phyloP scores from a whole-genome alignment of 2,113 vertebrate species.

The Xenopus borealis region DNA sequence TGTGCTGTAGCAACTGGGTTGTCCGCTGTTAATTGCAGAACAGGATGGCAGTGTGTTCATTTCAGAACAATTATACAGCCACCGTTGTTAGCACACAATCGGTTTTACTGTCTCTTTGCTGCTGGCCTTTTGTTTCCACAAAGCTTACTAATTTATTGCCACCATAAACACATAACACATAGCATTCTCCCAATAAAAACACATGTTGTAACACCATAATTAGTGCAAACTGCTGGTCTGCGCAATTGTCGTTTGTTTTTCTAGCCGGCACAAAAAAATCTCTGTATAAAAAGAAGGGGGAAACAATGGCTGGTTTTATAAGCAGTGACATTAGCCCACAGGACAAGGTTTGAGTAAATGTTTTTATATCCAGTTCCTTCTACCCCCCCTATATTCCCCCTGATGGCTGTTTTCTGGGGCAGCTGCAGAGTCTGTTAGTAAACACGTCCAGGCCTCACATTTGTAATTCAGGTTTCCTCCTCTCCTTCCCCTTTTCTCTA shows the following conservation, averaged over 20 bases:
- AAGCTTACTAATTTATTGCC: constrained; percentile 27
- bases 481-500: constrained; percentile 67
- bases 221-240: constrained; percentile 21
- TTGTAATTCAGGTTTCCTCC: constrained; percentile 75
- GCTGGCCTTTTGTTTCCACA: constrained; percentile 6
- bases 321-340: constrained; percentile 43
- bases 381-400: constrained; percentile 4
- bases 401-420: constrained; percentile 51
- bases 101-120: not conserved
- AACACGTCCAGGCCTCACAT: constrained; percentile 81
- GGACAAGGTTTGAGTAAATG: constrained; percentile 55
- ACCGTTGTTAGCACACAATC: not conserved
- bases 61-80: not conserved
- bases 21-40: no score
- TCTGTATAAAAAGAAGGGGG: not conserved
- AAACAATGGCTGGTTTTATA: constrained; percentile 34
- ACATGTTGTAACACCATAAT: constrained; percentile 17
- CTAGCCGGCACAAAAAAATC: constrained; percentile 25
- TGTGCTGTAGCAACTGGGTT: not conserved
- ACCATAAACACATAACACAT: constrained; percentile 28
- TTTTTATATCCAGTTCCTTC: constrained; percentile 43
- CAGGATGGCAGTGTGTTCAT: not conserved
- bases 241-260: constrained; percentile 30
- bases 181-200: constrained; percentile 19
- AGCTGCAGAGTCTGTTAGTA: constrained; percentile 86